Conservation (phyloP, 2,888 invertebrate species). For the Philereme vetulata region DNA sequence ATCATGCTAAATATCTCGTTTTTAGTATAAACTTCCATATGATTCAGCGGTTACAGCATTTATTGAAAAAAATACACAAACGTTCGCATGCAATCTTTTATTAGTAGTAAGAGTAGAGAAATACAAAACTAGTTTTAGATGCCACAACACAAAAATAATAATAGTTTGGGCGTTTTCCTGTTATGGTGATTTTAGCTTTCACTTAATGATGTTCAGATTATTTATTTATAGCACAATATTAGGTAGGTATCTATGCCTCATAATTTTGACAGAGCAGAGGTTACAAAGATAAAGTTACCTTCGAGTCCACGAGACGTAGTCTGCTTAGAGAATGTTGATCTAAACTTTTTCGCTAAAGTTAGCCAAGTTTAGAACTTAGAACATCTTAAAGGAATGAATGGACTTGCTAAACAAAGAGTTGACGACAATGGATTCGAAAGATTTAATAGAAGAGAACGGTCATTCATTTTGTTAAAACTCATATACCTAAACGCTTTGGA, state of each 20-base stretch:
- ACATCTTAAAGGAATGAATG: conserved; percentile 30
- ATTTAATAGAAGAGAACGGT: conserved; percentile 21
- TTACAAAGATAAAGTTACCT: conserved; percentile 36
- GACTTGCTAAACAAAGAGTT: conserved; percentile 33
- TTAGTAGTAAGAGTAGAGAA: neutral
- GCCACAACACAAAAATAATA: conserved; percentile 14
- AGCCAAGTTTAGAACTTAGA: conserved; percentile 26
- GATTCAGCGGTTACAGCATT: too few species aligned
- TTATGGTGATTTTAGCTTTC: conserved; percentile 45
- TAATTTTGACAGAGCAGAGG: conserved; percentile 36
- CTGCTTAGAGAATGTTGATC: conserved; percentile 34
- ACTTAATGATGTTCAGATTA: conserved; percentile 41
- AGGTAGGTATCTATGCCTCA: neutral
- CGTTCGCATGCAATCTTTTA: too few species aligned
- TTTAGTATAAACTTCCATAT: too few species aligned
- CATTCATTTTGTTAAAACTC: conserved; percentile 19
- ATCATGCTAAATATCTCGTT: too few species aligned
- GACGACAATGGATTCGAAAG: conserved; percentile 30
- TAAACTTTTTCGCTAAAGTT: conserved; percentile 34
- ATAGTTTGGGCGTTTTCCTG: conserved; percentile 1
- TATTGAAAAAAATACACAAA: too few species aligned
- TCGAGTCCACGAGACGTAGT: conserved; percentile 3
- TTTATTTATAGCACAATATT: neutral
- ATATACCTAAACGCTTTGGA: conserved; percentile 10
- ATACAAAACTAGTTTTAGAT: conserved; percentile 31